Evolutionary conservation across 2,113 vertebrate genomes (phyloP), one percentile per base, ranked within the genome.

Genomic region (Smithornis capensis): DNA sequence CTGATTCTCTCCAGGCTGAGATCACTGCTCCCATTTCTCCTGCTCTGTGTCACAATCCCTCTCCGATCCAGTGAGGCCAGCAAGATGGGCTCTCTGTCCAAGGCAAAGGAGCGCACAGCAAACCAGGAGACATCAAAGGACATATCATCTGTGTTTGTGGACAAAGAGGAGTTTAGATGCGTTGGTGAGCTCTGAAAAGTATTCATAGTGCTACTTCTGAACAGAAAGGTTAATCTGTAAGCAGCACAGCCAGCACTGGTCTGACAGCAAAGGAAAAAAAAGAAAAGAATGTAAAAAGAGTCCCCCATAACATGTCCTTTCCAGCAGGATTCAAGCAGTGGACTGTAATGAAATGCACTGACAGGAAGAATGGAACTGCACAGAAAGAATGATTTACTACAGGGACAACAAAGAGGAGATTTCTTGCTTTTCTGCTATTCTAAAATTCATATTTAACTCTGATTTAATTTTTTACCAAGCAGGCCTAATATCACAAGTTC

Each of bases 81-180:
- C 64, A 98, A 91, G 57, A 96, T 17, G 0, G 97, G 92, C 28
- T 89, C 96, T 9, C 95, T 97, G 83, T 98, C 97, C 44, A 98
- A 94, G 0, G 98, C 96, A 4, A 98, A 98, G 71, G 98, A 98
- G 42, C 97, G 95, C 42, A 98, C 98, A 10, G 98, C 98, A 85
- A 98, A 99, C 99, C 99, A 99, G 68, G 97, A 98, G 77, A 99
- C 98, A 14, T 99, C 99, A 6, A 99, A 99, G 7, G 98, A 98
- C 97, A 99, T 96, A 68, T 99, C 98, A 19, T 99, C 99, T 99
- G 89, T 0, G 23, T 84, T 71, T 21, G 65, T 38, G 70, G 80
- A 76, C 44, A 90, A 87, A 93, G 38, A 83, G 88, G 22, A 83
- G 42, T 81, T 91, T 21, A 47, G 62, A 57, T 6, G 22, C 1